These are phyloP conservation scores for Mormyrus hasselquistii DNA, from an alignment of 2,797 vertebrate genomes.

Conservation along the genomic window DNA sequence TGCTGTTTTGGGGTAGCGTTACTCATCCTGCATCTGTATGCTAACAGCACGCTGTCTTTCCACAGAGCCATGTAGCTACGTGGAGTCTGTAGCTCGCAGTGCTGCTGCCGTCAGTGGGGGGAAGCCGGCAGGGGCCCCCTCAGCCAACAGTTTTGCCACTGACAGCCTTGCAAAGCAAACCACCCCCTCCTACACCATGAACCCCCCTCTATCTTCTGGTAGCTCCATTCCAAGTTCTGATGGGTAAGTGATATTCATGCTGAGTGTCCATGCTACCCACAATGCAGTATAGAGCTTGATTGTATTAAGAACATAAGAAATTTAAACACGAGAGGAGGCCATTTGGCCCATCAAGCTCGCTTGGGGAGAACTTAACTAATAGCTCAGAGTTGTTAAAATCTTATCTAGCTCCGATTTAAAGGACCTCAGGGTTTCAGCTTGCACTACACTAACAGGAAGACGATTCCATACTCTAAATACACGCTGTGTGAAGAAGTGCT, in stretches of 20 bases:
- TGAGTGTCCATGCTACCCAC: background rate
- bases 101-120: constrained; percentile 59
- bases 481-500: background rate
- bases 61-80: constrained; percentile 87
- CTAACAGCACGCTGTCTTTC: background rate
- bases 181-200: constrained; percentile 58
- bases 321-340: background rate
- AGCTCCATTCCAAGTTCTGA: constrained; percentile 78
- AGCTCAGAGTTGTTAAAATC: background rate
- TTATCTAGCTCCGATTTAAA: background rate
- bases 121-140: constrained; percentile 39
- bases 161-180: constrained; percentile 58
- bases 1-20: background rate
- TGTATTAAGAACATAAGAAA: background rate
- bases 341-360: background rate
- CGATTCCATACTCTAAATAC: background rate
- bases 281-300: background rate
- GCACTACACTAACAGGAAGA: background rate
- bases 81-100: constrained; percentile 84
- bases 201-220: constrained; percentile 77
- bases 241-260: constrained; percentile 62
- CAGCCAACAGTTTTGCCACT: constrained; percentile 43
- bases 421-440: background rate
- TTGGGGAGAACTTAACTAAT: background rate
- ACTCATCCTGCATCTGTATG: background rate